Conservation (phyloP, 2,113 vertebrate species). For the Corythornis madagascariensis region DNA sequence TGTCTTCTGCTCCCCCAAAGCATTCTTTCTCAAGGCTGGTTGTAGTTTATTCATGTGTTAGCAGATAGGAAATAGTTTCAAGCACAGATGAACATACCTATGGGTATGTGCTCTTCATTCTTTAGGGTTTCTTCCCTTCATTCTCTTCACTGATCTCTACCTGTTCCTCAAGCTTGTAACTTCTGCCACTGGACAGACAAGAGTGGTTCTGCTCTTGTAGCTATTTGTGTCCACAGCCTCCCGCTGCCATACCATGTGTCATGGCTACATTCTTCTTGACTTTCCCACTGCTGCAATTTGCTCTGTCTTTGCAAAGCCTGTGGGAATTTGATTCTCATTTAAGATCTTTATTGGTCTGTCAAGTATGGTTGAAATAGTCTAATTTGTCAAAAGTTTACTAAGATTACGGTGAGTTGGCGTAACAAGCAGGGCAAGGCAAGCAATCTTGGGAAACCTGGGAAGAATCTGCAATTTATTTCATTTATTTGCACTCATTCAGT, state of each 20-base stretch:
- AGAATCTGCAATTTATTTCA: slow-evolving; percentile 34
- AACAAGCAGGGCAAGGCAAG: not conserved
- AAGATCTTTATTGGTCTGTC: not conserved
- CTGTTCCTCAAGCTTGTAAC: not conserved
- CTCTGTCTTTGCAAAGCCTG: not conserved
- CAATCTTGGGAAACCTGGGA: slow-evolving; percentile 6
- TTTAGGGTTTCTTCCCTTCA: not conserved
- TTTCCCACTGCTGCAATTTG: not conserved
- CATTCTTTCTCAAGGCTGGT: not conserved
- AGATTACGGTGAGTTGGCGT: not conserved
- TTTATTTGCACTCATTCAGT: slow-evolving; percentile 14
- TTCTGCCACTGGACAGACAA: not conserved
- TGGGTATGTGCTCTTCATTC: not conserved
- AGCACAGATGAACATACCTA: not conserved
- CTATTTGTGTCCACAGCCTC: not conserved
- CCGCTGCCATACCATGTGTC: not conserved
- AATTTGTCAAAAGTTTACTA: not conserved
- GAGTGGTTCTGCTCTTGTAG: not conserved
- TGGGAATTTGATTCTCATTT: not conserved
- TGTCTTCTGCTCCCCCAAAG: not conserved
- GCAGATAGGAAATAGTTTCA: not conserved
- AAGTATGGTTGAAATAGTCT: not conserved
- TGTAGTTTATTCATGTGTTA: not conserved
- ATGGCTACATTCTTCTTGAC: not conserved
- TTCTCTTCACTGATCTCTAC: not conserved